Conservation (phyloP, 2,797 vertebrate species). For the Catostomus latipinnis region DNA sequence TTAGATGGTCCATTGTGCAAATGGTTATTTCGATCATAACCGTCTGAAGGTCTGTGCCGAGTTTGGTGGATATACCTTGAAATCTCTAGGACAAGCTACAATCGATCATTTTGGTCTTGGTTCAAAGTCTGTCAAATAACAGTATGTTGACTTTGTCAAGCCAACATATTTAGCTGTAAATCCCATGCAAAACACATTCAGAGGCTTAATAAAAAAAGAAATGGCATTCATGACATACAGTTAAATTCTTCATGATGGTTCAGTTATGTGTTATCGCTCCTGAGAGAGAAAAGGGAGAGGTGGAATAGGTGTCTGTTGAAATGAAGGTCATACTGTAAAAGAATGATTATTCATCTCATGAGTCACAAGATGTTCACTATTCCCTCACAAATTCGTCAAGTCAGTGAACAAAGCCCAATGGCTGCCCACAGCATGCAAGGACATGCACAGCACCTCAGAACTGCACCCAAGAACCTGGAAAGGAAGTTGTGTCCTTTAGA, state of each 20-base stretch:
- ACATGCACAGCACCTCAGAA: not conserved
- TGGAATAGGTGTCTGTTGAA: slow-evolving; percentile 14
- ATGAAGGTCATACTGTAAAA: slow-evolving; percentile 20
- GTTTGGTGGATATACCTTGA: no score
- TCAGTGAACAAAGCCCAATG: slow-evolving; percentile 4
- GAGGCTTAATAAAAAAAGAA: not conserved
- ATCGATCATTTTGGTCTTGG: no score
- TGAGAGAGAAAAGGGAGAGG: slow-evolving; percentile 1
- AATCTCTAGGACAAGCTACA: no score
- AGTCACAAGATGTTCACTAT: slow-evolving; percentile 22
- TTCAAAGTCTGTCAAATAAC: no score
- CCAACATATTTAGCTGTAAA: no score
- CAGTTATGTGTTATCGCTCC: not conserved
- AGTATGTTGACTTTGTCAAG: no score
- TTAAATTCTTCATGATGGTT: not conserved
- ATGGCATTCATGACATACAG: not conserved
- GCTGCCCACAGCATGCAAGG: slow-evolving; percentile 1
- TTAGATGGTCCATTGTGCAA: no score
- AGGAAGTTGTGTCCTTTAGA: not conserved
- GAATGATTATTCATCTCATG: slow-evolving; percentile 27
- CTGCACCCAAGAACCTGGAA: not conserved
- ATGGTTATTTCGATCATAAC: no score
- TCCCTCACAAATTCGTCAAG: slow-evolving; percentile 5
- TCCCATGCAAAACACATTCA: no score
- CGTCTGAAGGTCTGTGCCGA: no score